Conservation (phyloP, 1,140 invertebrate species). For the Euwallacea similis region DNA sequence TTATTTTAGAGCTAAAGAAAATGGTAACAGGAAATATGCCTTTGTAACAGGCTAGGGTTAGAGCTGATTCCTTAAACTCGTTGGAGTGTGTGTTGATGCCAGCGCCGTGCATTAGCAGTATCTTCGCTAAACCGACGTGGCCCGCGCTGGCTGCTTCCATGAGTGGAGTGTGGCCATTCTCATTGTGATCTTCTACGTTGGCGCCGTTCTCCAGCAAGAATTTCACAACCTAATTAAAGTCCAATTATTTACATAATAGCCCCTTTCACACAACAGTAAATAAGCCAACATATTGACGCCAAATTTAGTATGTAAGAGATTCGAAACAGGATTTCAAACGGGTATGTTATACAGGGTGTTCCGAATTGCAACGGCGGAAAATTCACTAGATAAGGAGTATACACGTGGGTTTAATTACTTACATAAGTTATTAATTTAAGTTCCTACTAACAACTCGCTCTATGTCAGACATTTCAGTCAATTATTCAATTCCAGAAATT, state of each 20-base stretch:
- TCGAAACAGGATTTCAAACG: no score
- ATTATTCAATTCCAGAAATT: no score
- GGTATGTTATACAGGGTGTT: no score
- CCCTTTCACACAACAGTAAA: not conserved
- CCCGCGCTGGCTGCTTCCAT: slow-evolving; percentile 99
- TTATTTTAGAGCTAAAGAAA: not conserved
- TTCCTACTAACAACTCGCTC: no score
- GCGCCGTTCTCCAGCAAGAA: slow-evolving; percentile 87
- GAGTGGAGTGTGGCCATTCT: slow-evolving; percentile 97
- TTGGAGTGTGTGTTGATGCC: slow-evolving; percentile 98
- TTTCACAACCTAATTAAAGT: slow-evolving; percentile 64
- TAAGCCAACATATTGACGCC: no score
- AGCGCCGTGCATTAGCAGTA: slow-evolving; percentile 88
- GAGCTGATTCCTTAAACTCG: slow-evolving; percentile 95
- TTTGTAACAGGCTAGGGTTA: slow-evolving; percentile 97
- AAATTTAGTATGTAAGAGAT: no score
- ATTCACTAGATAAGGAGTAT: no score
- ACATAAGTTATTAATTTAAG: no score
- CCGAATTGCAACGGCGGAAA: no score
- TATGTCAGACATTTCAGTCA: no score
- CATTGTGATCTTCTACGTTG: slow-evolving; percentile 97
- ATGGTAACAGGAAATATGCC: slow-evolving; percentile 23
- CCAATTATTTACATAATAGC: not conserved
- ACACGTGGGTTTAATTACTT: no score
- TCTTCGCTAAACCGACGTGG: slow-evolving; percentile 92